Conservation (phyloP, 2,888 invertebrate species). For the Pseudococcus longispinus region DNA sequence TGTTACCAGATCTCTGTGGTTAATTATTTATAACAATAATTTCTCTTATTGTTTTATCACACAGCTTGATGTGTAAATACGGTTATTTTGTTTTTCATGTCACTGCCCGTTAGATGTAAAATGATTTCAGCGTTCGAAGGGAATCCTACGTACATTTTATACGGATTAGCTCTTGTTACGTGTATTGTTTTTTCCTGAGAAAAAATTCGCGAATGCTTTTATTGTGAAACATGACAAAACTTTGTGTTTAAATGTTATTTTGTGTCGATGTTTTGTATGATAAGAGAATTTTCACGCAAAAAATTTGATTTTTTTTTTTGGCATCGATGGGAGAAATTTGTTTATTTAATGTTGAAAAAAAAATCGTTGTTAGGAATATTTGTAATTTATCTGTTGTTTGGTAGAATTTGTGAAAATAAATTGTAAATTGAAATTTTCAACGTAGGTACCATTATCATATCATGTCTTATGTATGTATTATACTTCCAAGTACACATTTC, state of each 20-base stretch:
- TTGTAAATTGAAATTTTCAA: no score
- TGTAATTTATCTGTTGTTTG: no score
- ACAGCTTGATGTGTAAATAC: not conserved
- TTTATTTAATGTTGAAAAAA: no score
- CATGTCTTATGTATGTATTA: no score
- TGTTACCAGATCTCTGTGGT: slow-evolving; percentile 44
- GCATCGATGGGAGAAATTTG: not conserved
- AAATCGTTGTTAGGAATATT: no score
- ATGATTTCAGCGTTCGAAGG: slow-evolving; percentile 11
- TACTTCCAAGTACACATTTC: no score
- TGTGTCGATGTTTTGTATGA: not conserved
- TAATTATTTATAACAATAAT: slow-evolving; percentile 10
- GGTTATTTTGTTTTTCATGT: not conserved
- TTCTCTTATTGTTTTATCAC: not conserved
- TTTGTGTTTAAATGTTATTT: not conserved
- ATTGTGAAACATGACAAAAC: slow-evolving; percentile 17
- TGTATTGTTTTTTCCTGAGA: not conserved
- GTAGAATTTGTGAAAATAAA: no score
- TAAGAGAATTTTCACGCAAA: not conserved
- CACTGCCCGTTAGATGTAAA: slow-evolving; percentile 34
- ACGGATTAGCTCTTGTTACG: not conserved
- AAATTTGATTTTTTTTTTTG: not conserved
- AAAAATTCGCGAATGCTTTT: not conserved
- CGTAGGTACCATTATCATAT: no score
- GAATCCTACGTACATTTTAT: not conserved